Conservation (phyloP, 2,888 invertebrate species). For the Acanthacorydalis orientalis region DNA sequence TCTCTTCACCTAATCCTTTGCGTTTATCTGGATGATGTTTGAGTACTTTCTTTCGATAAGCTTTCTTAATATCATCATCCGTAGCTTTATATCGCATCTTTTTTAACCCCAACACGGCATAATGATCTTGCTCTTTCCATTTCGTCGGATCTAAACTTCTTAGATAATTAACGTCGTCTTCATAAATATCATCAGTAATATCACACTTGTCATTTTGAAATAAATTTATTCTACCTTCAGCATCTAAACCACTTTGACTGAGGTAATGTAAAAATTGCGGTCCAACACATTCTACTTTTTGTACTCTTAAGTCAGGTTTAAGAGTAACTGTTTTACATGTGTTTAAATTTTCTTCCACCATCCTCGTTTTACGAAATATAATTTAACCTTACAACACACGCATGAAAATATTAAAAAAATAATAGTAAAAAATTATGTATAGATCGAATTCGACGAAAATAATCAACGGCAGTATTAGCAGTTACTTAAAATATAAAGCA, state of each 20-base stretch:
- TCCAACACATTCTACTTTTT: conserved; percentile 34
- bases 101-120: conserved; percentile 82
- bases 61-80: conserved; percentile 84
- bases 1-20: conserved; percentile 75
- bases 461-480: too few relatives aligned
- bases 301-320: conserved; percentile 7
- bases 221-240: conserved; percentile 7
- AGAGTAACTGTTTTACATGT: conserved; percentile 20
- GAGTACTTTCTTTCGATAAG: conserved; percentile 79
- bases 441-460: too few relatives aligned
- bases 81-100: conserved; percentile 69
- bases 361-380: neutral
- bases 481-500: too few relatives aligned
- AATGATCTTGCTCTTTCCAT: conserved; percentile 98
- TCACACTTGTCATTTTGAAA: conserved; percentile 16
- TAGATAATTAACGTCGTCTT: conserved; percentile 68
- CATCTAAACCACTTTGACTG: conserved; percentile 3
- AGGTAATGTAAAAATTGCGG: conserved; percentile 30
- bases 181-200: conserved; percentile 28
- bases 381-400: too few relatives aligned
- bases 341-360: conserved; percentile 9
- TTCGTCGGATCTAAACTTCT: conserved; percentile 85
- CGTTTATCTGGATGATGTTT: conserved; percentile 98
- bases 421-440: too few relatives aligned
- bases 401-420: too few relatives aligned